phyloP scores from a whole-genome alignment of 2,113 vertebrate genomes.

The Isurus oxyrinchus region DNA sequence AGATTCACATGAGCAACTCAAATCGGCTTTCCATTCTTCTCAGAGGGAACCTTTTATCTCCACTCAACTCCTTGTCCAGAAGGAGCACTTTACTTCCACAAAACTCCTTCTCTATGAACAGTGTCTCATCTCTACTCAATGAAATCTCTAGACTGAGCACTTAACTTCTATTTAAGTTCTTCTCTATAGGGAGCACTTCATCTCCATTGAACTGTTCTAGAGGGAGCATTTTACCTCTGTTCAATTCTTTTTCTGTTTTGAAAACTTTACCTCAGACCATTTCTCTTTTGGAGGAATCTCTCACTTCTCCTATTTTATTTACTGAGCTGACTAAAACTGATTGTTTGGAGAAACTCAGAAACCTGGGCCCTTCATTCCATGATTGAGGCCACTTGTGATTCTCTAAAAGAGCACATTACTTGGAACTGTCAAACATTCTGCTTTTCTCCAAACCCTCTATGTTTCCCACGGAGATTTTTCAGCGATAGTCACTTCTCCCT shows the following conservation, averaged over 20 bases:
- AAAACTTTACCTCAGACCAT: not conserved
- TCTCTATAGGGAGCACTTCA: not conserved
- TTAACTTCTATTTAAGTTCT: not conserved
- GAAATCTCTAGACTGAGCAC: not conserved
- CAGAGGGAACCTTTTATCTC: not conserved
- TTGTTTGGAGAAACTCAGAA: not conserved
- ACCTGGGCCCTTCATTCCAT: not conserved
- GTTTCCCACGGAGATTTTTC: not conserved
- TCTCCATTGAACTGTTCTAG: not conserved
- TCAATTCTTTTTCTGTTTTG: not conserved
- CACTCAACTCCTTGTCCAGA: not conserved
- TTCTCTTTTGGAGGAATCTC: not conserved
- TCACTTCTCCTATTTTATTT: not conserved
- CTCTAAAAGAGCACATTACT: not conserved
- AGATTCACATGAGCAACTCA: not conserved
- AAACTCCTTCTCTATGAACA: not conserved
- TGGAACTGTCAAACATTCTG: not conserved
- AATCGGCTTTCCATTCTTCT: slow-evolving; percentile 17
- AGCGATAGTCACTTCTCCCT: not conserved
- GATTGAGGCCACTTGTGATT: not conserved
- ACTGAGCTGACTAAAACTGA: not conserved
- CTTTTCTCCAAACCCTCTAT: not conserved
- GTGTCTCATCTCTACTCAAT: not conserved
- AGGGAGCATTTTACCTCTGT: not conserved
- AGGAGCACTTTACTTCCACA: not conserved